phyloP scores from a whole-genome alignment of 2,888 invertebrate genomes.

The Lithodes maja region DNA sequence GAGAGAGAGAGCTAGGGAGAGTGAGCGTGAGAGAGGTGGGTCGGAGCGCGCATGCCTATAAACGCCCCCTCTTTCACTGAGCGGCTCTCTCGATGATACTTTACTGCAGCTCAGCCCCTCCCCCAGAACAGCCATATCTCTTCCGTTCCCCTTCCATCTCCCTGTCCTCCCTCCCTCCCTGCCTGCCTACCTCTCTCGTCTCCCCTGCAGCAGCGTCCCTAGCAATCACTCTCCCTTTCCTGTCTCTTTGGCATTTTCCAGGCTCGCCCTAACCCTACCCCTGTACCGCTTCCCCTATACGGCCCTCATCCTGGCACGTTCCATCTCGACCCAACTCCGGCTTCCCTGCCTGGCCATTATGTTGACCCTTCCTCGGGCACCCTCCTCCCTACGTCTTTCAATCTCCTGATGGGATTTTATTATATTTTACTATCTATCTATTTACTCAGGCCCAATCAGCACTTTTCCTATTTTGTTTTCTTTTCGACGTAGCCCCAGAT shows the following conservation, averaged over 20 bases:
- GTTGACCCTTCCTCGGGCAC: too few relatives aligned
- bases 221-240: background rate
- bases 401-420: too few relatives aligned
- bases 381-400: too few relatives aligned
- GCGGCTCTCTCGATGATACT: background rate
- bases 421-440: too few relatives aligned
- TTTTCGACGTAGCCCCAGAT: too few relatives aligned
- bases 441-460: too few relatives aligned
- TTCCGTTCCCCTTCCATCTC: background rate
- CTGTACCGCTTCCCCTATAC: background rate
- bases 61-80: background rate
- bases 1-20: background rate
- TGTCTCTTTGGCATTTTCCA: background rate
- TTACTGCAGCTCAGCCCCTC: background rate
- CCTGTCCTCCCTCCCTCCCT: background rate
- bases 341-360: too few relatives aligned
- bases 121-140: background rate
- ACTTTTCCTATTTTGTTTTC: too few relatives aligned
- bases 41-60: background rate
- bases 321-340: too few relatives aligned
- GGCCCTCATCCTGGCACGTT: too few relatives aligned
- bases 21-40: background rate
- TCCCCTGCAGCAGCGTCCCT: background rate
- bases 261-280: background rate
- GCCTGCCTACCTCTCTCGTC: background rate